These are phyloP conservation scores for Saccostrea glomerata DNA, from an alignment of 1,140 invertebrate species.

Conservation along the genomic window DNA sequence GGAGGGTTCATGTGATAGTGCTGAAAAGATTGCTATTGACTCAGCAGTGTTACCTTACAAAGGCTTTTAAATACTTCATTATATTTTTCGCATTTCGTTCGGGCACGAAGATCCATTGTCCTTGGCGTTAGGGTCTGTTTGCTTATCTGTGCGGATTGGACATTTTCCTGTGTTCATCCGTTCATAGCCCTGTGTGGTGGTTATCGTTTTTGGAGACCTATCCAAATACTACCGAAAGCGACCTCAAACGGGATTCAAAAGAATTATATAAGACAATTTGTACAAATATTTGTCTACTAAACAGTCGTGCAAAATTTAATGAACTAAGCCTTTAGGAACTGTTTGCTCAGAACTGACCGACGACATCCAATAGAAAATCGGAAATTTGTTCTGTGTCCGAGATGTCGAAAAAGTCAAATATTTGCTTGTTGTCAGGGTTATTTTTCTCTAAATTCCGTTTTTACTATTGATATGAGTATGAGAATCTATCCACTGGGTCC, in stretches of 20 bases:
- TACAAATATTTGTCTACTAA: slow-evolving; percentile 32
- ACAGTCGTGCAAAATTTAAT: slow-evolving; percentile 44
- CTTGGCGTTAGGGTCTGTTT: slow-evolving; percentile 16
- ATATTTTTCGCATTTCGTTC: slow-evolving; percentile 21
- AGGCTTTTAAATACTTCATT: slow-evolving; percentile 38
- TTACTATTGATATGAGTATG: neutral
- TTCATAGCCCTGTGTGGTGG: neutral
- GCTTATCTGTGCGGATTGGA: slow-evolving; percentile 5
- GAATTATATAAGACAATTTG: slow-evolving; percentile 34
- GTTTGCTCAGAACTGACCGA: slow-evolving; percentile 27
- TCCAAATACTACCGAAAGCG: slow-evolving; percentile 18
- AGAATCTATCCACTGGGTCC: neutral
- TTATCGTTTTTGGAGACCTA: neutral
- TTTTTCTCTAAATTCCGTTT: neutral
- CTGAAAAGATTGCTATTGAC: slow-evolving; percentile 19
- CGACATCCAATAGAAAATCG: slow-evolving; percentile 36
- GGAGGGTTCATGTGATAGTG: neutral
- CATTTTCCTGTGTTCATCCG: slow-evolving; percentile 14
- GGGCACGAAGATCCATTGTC: neutral
- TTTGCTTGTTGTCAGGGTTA: slow-evolving; percentile 34
- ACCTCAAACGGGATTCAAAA: slow-evolving; percentile 14
- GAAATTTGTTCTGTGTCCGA: slow-evolving; percentile 22
- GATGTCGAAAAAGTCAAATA: slow-evolving; percentile 44
- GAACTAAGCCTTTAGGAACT: slow-evolving; percentile 33
- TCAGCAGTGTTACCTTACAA: slow-evolving; percentile 33